Conservation (phyloP, 2,888 invertebrate genomes). For the Cristatella mucedo region DNA sequence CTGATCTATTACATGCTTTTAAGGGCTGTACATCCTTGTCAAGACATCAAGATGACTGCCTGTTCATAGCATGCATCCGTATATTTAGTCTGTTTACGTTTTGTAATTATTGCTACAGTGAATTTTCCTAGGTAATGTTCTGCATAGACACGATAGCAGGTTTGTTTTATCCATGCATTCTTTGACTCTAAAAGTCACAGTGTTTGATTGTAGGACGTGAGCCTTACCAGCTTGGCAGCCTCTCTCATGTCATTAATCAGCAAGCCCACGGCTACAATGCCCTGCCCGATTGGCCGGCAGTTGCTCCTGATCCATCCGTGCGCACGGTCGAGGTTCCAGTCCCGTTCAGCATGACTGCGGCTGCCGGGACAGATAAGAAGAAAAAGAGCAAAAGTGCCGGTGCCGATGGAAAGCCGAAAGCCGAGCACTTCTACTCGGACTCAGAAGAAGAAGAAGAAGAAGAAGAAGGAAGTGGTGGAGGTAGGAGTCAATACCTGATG, state of each 20-base stretch:
- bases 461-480: constrained; percentile 23
- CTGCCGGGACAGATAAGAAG: constrained; percentile 14
- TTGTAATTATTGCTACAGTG: too few species aligned
- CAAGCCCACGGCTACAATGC: constrained; percentile 73
- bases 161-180: too few species aligned
- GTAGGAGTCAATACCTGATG: too few species aligned
- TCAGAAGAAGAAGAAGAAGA: constrained; percentile 33
- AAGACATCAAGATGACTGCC: too few species aligned
- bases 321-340: constrained; percentile 49
- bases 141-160: too few species aligned
- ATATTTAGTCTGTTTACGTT: too few species aligned
- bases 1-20: too few species aligned
- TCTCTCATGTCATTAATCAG: constrained; percentile 81
- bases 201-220: constrained; percentile 49
- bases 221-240: constrained; percentile 75
- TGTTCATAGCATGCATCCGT: too few species aligned
- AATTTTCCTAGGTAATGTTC: too few species aligned
- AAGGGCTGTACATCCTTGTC: too few species aligned
- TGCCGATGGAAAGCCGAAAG: constrained; percentile 11
- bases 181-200: too few species aligned
- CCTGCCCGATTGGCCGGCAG: constrained; percentile 64
- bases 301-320: constrained; percentile 55
- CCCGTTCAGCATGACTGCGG: constrained; percentile 19
- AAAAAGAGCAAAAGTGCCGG: constrained; percentile 15
- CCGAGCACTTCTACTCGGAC: constrained; percentile 16